These are phyloP conservation scores for Cheilosia pagana DNA, from an alignment of 2,888 invertebrate species.

Conservation along the genomic window DNA sequence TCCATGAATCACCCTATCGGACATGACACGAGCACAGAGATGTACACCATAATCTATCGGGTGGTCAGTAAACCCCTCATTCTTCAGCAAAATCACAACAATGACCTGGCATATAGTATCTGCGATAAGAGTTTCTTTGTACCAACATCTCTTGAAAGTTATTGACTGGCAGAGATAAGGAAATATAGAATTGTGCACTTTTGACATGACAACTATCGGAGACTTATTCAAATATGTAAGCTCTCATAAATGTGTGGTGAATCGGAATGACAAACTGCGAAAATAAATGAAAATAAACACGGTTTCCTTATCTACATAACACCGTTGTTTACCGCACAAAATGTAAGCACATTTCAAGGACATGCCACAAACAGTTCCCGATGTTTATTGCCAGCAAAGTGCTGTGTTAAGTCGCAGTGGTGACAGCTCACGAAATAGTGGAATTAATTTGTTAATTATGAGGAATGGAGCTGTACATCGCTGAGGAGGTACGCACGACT, in stretches of 20 bases:
- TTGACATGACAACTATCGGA: conserved; percentile 9
- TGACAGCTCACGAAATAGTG: conserved; percentile 21
- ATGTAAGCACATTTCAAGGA: conserved; percentile 6
- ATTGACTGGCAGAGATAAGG: conserved; percentile 29
- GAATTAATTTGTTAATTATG: conserved; percentile 16
- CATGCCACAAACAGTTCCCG: conserved; percentile 16
- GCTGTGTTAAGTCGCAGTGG: background rate
- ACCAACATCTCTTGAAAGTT: background rate
- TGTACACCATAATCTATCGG: conserved; percentile 40
- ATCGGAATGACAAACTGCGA: too few relatives aligned
- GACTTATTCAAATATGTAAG: too few relatives aligned
- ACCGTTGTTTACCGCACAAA: conserved; percentile 10
- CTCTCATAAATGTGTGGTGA: too few relatives aligned
- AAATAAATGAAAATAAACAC: background rate
- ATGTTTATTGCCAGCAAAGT: background rate
- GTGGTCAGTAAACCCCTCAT: conserved; percentile 12
- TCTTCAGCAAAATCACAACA: conserved; percentile 4
- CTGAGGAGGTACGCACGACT: background rate
- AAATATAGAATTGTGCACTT: background rate
- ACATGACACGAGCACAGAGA: conserved; percentile 27
- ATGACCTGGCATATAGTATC: conserved; percentile 4
- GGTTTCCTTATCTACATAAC: background rate
- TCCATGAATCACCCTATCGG: conserved; percentile 58
- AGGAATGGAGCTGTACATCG: background rate
- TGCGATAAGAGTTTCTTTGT: background rate